Conservation (phyloP, 2,113 vertebrate species). For the Acanthisitta chloris region DNA sequence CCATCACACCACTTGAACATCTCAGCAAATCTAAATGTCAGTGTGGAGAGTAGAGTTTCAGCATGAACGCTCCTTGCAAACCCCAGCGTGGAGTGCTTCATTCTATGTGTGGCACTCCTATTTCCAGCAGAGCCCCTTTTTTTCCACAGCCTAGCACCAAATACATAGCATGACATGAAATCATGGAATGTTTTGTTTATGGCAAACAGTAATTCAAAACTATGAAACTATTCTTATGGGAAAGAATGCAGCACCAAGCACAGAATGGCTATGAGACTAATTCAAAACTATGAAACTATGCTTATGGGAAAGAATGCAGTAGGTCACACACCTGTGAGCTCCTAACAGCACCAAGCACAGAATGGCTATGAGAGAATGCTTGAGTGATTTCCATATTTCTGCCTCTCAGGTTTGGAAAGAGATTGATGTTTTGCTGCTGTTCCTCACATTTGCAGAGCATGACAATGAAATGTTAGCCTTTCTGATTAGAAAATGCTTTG, state of each 20-base stretch:
- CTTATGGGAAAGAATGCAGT: not conserved
- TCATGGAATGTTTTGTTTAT: not conserved
- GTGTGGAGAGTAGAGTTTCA: not conserved
- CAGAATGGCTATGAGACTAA: not conserved
- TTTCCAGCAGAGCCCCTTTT: not conserved
- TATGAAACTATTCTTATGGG: not conserved
- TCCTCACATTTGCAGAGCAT: not conserved
- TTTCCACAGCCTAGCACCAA: not conserved
- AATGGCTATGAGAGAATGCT: not conserved
- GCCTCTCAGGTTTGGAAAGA: not conserved
- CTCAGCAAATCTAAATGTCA: not conserved
- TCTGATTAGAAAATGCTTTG: too few relatives aligned
- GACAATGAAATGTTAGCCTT: too few relatives aligned
- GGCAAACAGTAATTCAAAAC: not conserved
- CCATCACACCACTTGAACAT: not conserved
- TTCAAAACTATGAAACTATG: not conserved
- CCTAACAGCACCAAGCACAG: not conserved
- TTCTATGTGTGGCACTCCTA: not conserved
- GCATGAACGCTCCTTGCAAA: not conserved
- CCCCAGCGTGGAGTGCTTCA: fast-evolving
- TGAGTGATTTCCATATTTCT: not conserved
- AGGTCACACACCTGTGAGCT: not conserved
- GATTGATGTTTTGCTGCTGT: not conserved
- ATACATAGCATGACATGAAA: not conserved
- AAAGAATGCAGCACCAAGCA: not conserved